Evolutionary conservation across 1,140 invertebrate species (phyloP).

Genomic region (Orius laevigatus): DNA sequence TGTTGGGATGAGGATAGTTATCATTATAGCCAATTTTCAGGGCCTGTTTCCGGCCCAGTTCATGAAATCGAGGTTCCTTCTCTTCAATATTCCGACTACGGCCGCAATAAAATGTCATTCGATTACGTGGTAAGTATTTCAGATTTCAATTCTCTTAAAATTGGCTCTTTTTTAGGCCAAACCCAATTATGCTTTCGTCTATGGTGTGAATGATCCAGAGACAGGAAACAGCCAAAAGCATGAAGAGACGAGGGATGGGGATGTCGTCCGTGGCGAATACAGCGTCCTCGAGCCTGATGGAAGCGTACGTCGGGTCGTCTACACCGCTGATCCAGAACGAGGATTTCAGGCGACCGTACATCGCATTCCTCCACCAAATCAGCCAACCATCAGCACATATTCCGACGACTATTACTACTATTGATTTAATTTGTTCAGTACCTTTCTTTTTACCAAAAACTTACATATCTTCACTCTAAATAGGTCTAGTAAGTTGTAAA

Average conservation of each 20-base stretch:
- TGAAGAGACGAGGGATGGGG: slow-evolving; percentile 47
- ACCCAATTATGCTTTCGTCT: slow-evolving; percentile 40
- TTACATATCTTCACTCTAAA: no score
- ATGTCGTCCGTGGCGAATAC: slow-evolving; percentile 49
- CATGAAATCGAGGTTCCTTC: slow-evolving; percentile 16
- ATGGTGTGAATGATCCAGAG: slow-evolving; percentile 48
- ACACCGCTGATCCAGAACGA: slow-evolving; percentile 22
- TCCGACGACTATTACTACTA: no score
- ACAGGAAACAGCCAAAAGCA: slow-evolving; percentile 52
- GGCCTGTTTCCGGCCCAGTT: slow-evolving; percentile 20
- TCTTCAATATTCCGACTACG: neutral
- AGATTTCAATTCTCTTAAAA: neutral
- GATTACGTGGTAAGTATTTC: slow-evolving; percentile 20
- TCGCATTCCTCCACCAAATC: neutral
- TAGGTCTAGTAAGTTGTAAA: no score
- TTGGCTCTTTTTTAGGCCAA: slow-evolving; percentile 19
- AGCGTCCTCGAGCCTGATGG: slow-evolving; percentile 32
- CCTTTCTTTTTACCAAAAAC: no score
- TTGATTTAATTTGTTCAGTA: no score
- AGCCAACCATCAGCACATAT: no score
- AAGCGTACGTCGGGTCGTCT: slow-evolving; percentile 23
- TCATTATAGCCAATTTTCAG: slow-evolving; percentile 20
- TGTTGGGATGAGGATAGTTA: neutral
- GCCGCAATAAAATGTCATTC: slow-evolving; percentile 8
- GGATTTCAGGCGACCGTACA: slow-evolving; percentile 20